phyloP scores from a whole-genome alignment of 2,888 invertebrate genomes.

The Drosophila ustulata region DNA sequence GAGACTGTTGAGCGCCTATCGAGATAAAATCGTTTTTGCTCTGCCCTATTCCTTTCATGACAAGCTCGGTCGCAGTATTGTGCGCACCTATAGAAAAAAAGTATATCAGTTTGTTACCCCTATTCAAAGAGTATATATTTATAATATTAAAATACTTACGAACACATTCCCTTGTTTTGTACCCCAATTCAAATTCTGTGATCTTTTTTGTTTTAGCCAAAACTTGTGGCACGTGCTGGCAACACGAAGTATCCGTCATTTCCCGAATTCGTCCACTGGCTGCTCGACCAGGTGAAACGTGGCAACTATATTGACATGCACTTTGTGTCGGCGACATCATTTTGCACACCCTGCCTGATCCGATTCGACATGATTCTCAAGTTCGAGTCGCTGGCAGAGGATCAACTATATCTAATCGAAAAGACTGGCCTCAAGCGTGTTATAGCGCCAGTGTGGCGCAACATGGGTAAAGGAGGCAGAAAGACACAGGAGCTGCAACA shows the following conservation, averaged over 20 bases:
- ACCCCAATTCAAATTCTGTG: too few relatives aligned
- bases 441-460: conserved; percentile 93
- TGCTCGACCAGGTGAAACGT: conserved; percentile 89
- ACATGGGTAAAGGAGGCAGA: conserved; percentile 90
- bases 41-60: conserved; percentile 93
- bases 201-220: conserved; percentile 30
- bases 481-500: conserved; percentile 90
- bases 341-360: conserved; percentile 94
- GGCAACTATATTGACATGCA: conserved; percentile 91
- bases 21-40: conserved; percentile 93
- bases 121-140: not conserved
- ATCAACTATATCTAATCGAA: conserved; percentile 93
- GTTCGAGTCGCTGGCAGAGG: conserved; percentile 93
- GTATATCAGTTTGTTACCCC: conserved; percentile 34
- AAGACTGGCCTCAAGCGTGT: conserved; percentile 90
- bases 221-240: conserved; percentile 73
- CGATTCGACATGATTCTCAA: conserved; percentile 92
- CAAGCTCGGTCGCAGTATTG: conserved; percentile 91
- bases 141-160: too few relatives aligned
- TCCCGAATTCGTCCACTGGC: conserved; percentile 92
- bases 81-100: conserved; percentile 89
- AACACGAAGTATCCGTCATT: conserved; percentile 90
- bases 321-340: conserved; percentile 93
- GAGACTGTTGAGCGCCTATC: conserved; percentile 92
- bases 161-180: too few relatives aligned